These are phyloP conservation scores for Myodes glareolus DNA, from an alignment of 2,113 vertebrate species.

Conservation along the genomic window DNA sequence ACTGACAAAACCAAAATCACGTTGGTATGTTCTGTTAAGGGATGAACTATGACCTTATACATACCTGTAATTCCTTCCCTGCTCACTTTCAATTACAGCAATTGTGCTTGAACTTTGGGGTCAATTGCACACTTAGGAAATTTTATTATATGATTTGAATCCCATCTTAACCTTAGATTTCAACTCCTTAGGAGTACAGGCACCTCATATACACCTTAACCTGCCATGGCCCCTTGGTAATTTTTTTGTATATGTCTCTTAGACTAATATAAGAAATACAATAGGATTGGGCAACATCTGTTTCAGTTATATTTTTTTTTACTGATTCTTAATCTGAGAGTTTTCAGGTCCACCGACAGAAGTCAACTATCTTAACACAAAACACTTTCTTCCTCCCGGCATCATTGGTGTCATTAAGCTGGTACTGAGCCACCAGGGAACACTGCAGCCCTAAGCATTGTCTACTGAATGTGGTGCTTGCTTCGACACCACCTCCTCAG, in stretches of 20 bases:
- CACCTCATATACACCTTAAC: background rate
- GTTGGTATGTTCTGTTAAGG: background rate
- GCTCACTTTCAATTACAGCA: conserved; percentile 16
- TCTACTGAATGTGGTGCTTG: background rate
- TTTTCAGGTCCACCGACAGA: background rate
- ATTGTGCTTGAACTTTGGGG: background rate
- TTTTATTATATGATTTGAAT: conserved; percentile 14
- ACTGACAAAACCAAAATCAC: conserved; percentile 27
- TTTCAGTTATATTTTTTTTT: background rate
- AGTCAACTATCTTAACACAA: background rate
- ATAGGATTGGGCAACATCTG: background rate
- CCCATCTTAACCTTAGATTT: conserved; percentile 18
- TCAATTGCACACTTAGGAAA: background rate
- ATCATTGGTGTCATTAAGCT: background rate
- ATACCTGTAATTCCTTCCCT: conserved; percentile 1
- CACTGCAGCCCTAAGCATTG: too few relatives aligned
- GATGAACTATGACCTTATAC: background rate
- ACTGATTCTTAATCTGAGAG: background rate
- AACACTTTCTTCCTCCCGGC: background rate
- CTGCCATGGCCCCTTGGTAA: background rate
- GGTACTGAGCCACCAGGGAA: background rate
- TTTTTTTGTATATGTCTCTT: background rate
- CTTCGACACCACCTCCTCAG: background rate
- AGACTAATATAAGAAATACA: background rate
- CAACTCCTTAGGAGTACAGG: background rate